These are phyloP conservation scores for Lacanobia oleracea DNA, from an alignment of 2,888 invertebrate genomes.

Conservation along the genomic window DNA sequence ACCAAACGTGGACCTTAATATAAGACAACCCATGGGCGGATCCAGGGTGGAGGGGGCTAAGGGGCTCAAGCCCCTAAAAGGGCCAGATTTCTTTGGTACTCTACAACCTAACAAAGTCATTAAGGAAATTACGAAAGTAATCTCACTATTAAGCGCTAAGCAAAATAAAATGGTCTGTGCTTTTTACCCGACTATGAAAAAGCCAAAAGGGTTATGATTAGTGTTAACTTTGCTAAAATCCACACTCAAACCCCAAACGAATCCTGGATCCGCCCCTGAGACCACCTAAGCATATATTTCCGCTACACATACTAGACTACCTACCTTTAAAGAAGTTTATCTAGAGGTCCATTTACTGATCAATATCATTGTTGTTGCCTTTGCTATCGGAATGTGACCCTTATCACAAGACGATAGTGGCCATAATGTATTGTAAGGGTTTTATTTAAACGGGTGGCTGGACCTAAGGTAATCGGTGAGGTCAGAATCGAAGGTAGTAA, in stretches of 20 bases:
- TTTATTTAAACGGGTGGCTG: constrained; percentile 5
- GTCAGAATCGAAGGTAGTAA: constrained; percentile 44
- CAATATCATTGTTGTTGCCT: constrained; percentile 41
- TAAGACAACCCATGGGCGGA: not conserved
- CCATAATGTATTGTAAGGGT: not conserved
- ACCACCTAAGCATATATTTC: constrained; percentile 16
- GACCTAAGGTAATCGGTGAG: constrained; percentile 42
- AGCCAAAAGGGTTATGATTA: too few species aligned
- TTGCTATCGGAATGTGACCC: constrained; percentile 12
- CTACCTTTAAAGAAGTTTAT: constrained; percentile 40
- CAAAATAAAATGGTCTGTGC: too few species aligned
- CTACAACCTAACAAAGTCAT: too few species aligned
- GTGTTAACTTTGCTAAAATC: too few species aligned
- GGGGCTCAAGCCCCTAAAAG: too few species aligned
- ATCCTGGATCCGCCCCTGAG: not conserved
- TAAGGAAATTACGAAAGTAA: too few species aligned
- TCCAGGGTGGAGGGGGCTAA: too few species aligned
- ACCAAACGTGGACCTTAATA: constrained; percentile 11
- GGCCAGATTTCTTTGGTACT: too few species aligned
- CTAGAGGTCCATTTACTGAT: constrained; percentile 55
- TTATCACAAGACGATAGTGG: constrained; percentile 5
- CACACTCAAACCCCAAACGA: too few species aligned
- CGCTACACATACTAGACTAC: constrained; percentile 15
- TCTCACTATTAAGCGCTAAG: too few species aligned
- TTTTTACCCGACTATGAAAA: too few species aligned